Evolutionary conservation across 2,888 invertebrate genomes (phyloP), one percentile per base, ranked within the genome.

Genomic region (Lomographa bimaculata): DNA sequence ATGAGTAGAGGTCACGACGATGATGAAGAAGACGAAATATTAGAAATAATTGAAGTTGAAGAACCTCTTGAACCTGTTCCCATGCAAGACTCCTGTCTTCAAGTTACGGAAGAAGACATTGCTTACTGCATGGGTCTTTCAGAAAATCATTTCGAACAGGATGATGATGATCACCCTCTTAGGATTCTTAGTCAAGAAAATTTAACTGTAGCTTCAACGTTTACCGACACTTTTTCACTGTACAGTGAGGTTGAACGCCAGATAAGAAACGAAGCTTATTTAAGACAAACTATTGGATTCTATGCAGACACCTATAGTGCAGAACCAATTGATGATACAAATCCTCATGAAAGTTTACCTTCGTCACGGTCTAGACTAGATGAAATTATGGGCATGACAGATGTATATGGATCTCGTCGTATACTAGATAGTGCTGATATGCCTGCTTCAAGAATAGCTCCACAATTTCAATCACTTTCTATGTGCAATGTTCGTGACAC

Each of bases 61-160:
- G 95, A 95, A 73, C 93, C 93, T 1, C 90, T 94, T 54, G 95
- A 96, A 75, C 95, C 94, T 5, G 96, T 96, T 7, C 96, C 96
- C 27, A 96, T 94, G 90, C 95, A 95, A 78, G 97, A 96, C 74
- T 94, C 92, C 43, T 97, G 96, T 59, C 90, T 97, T 35, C 97
- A 97, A 90, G 96, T 96, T 33, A 97, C 96, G 3, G 97, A 97
- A 83, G 97, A 97, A 81, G 97, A 97, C 70, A 97, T 97, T 46
- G 96, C 96, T 2, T 90, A 94, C 34, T 96, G 96, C 62, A 96
- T 96, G 95, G 94, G 94, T 20, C 90, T 90, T 57, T 79, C 86
- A 29, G 94, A 94, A 54, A 93, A 94, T 79, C 93, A 92, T 24
- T 71, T 94, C 11, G 94, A 94, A 60, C 94, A 94, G 67, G 92